These are phyloP conservation scores for Plebejus melissa DNA, from an alignment of 2,888 invertebrate genomes.

Conservation along the genomic window DNA sequence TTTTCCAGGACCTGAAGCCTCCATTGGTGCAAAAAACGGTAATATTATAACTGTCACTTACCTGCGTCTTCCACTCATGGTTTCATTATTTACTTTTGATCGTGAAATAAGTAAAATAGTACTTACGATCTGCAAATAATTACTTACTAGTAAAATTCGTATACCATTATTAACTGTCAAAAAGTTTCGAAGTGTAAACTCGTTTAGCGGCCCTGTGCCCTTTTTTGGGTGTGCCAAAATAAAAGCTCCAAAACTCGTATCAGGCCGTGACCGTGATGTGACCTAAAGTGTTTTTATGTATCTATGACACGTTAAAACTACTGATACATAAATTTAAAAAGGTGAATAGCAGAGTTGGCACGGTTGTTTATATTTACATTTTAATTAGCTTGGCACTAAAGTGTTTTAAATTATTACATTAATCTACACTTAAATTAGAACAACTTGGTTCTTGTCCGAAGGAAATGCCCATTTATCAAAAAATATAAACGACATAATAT, in stretches of 20 bases:
- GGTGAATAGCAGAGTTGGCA: conserved; percentile 18
- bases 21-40: no score
- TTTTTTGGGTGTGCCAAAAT: no score
- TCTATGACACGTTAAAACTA: conserved; percentile 4
- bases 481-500: not conserved
- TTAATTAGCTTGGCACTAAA: conserved; percentile 17
- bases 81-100: no score
- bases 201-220: no score
- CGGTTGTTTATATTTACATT: conserved; percentile 24
- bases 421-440: conserved; percentile 1
- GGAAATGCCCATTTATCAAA: not conserved
- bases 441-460: not conserved
- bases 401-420: conserved; percentile 1
- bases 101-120: no score
- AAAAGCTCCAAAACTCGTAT: not conserved
- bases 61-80: no score
- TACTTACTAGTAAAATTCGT: no score
- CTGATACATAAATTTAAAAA: conserved; percentile 23
- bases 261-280: not conserved
- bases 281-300: not conserved
- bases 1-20: no score
- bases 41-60: no score
- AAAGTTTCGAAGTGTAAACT: no score
- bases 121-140: no score
- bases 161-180: no score